Evolutionary conservation across 35 echinoderm and acorn worm species (phyloP), one percentile per base, ranked within the genome.

Genomic region (Apostichopus californicus): DNA sequence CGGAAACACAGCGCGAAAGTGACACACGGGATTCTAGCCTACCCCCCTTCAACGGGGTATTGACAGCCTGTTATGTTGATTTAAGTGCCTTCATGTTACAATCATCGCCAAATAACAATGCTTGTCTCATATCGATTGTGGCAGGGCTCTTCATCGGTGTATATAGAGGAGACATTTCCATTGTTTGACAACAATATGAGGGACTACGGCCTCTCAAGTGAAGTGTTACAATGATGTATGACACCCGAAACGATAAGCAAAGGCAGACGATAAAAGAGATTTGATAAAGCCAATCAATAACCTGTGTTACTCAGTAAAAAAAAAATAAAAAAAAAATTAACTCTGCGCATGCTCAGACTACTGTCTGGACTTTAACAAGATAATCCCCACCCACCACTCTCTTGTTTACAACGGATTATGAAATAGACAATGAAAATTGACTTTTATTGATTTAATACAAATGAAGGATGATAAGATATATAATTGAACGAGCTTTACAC

Each of bases 51-150:
- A 12, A 55, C 52, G 34, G 34, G 55, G 46, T 55, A 25, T 56
- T 83, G 80, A 55, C 80, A 83, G 80, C 7, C 11, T 24, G 55
- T 83, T 55, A 55, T 83, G 80, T 83, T 83, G 55, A 83, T 83
- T 83, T 83, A 83, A 83, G 80, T 83, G 52, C 80, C 11, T 55
- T 55, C 80, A 83, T 83, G n/a, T 53, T 24, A 15, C 55, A 83
- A 55, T 83, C 80, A 83, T 83, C 46, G 12, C 52, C 55, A 83
- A 11, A 83, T n/a, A 55, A 83, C 80, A 83, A 83, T 83, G 10
- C 17, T 53, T 20, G 80, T 83, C 80, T 83, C 9, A 18, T 56
- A 83, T 83, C 80, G 80, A 83, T 83, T 83, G 5, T 83, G 34
- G 52, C 34, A 17, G 55, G 34, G n/a, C 80, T 56, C 55, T 83